These are phyloP conservation scores for Vespertilio murinus DNA, from an alignment of 2,797 vertebrate species.

Conservation along the genomic window DNA sequence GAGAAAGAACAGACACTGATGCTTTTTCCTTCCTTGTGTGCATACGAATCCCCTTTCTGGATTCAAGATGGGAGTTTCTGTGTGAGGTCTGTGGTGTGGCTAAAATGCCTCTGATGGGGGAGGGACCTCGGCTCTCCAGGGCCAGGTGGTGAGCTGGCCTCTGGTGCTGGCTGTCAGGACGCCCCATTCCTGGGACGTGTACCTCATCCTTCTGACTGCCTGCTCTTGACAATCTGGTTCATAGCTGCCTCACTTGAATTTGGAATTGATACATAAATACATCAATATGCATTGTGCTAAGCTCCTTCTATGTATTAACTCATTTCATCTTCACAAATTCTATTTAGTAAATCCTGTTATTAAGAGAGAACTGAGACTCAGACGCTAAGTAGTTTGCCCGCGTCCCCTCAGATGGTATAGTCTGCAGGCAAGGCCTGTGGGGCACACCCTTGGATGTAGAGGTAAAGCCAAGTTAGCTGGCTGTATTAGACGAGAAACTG, in stretches of 20 bases:
- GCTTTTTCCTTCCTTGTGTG: background rate
- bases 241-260: background rate
- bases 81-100: accelerated
- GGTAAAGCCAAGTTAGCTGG: background rate
- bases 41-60: accelerated
- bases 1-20: background rate
- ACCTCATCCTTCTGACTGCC: background rate
- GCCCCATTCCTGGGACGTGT: background rate
- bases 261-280: background rate
- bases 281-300: accelerated
- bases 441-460: background rate
- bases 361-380: background rate
- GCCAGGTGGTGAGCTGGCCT: background rate
- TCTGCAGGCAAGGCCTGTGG: background rate
- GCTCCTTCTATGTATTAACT: background rate
- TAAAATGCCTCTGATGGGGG: background rate
- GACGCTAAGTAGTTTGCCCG: background rate
- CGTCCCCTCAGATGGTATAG: background rate
- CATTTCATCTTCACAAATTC: background rate
- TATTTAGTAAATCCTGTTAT: background rate
- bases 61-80: background rate
- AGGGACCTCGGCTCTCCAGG: background rate
- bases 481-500: background rate
- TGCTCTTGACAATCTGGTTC: background rate
- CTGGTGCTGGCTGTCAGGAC: background rate